phyloP scores from a whole-genome alignment of 2,888 invertebrate species.

The Xylocampa areola region DNA sequence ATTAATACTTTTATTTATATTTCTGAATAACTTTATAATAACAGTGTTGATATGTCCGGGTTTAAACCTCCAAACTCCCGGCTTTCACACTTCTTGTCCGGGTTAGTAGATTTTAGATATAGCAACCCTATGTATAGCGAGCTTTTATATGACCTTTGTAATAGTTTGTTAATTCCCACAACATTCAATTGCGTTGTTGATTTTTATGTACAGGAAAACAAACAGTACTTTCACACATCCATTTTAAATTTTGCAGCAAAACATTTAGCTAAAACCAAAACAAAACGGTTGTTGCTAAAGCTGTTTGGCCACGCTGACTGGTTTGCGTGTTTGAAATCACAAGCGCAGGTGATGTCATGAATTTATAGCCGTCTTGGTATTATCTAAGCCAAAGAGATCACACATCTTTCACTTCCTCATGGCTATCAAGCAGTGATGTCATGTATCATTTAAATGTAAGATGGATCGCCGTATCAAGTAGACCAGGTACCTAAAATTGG shows the following conservation, averaged over 20 bases:
- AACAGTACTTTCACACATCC: background rate
- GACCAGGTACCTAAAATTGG: too few species aligned
- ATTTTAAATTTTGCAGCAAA: background rate
- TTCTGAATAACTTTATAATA: too few species aligned
- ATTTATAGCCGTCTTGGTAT: conserved; percentile 48
- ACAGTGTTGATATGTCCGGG: too few species aligned
- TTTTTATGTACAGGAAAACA: background rate
- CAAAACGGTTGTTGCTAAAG: conserved; percentile 39
- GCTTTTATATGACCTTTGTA: too few species aligned
- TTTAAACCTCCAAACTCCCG: too few species aligned
- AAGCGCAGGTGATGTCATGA: conserved; percentile 54
- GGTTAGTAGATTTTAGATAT: too few species aligned
- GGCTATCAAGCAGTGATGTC: conserved; percentile 47
- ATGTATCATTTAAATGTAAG: conserved; percentile 55
- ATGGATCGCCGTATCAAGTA: conserved; percentile 38
- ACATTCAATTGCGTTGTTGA: background rate
- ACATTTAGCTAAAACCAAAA: conserved; percentile 14
- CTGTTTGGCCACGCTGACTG: conserved; percentile 36
- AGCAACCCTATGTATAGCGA: too few species aligned
- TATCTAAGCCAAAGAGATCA: conserved; percentile 63
- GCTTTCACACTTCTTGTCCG: too few species aligned
- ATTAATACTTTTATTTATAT: too few species aligned
- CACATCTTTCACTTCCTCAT: conserved; percentile 66
- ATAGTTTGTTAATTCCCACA: too few species aligned
- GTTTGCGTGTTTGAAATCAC: conserved; percentile 52